Evolutionary conservation across 2,888 invertebrate species (phyloP).

Genomic region (Prosapia bicincta): DNA sequence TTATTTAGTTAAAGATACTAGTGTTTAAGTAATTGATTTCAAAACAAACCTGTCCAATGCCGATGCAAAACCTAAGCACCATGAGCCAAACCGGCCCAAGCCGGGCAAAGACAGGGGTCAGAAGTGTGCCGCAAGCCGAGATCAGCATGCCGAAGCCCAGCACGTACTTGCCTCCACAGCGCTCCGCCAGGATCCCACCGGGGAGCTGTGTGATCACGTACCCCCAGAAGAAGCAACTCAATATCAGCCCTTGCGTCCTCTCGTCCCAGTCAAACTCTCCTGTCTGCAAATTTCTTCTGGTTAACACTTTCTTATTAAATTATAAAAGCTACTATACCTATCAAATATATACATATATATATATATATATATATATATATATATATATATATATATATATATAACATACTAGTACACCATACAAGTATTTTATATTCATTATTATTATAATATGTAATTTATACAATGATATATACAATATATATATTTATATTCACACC

Average conservation of each 20-base stretch:
- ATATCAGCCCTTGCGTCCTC: slow-evolving; percentile 48
- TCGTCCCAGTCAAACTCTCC: slow-evolving; percentile 65
- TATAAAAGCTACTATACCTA: too few species aligned
- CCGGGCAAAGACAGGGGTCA: slow-evolving; percentile 48
- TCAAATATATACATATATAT: too few species aligned
- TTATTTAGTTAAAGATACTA: too few species aligned
- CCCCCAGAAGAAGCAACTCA: slow-evolving; percentile 50
- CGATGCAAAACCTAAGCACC: slow-evolving; percentile 47
- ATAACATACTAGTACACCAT: too few species aligned
- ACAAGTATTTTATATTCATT: too few species aligned
- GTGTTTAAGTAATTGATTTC: too few species aligned
- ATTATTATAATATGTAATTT: too few species aligned
- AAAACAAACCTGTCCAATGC: slow-evolving; percentile 49
- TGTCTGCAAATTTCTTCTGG: slow-evolving; percentile 28
- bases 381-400: too few species aligned
- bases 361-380: too few species aligned
- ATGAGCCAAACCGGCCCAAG: slow-evolving; percentile 44
- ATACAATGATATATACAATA: too few species aligned
- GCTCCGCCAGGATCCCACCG: slow-evolving; percentile 47
- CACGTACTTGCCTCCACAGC: slow-evolving; percentile 48
- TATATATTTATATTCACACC: too few species aligned
- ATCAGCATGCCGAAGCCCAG: slow-evolving; percentile 48
- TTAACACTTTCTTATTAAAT: too few species aligned
- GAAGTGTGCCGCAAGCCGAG: slow-evolving; percentile 47
- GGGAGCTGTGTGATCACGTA: slow-evolving; percentile 50